Base-by-base conservation (phyloP, 2,797 vertebrate species). In the Crocodylus rhombifer region DNA sequence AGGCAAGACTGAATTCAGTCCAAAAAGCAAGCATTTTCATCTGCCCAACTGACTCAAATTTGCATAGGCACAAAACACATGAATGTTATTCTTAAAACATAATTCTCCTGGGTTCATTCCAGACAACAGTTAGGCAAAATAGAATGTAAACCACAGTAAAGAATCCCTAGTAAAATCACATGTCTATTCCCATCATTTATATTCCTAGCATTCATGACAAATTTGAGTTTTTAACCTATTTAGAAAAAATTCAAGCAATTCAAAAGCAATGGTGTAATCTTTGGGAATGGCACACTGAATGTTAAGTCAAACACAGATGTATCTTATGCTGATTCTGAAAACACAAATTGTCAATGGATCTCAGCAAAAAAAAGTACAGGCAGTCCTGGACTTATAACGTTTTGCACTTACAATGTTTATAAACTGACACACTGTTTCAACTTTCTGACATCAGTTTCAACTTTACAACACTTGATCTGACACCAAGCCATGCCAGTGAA, bases 311-410 rank as follows among this genome's bases (percentile, higher is more conserved):
- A 88, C 26, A 88, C 17, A 89, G n/a, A 92, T 56, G 71, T 10
- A 69, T 92, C 74, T 33, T 77, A 42, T 4, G 69, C 86, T 55
- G 87, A 92, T 12, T 86, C 92, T 63, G 33, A 89, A 86, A 97
- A 87, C 62, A 96, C 21, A 86, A 85, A 87, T 16, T 51, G 86
- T 23, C 86, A 86, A 77, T 23, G 64, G 42, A 86, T 81, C 63
- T 81, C 30, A 62, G n/a, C 0, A 1, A 95, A 64, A 42, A 30
- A 91, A 91, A 82, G 36, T 61, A 51, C 42, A 51, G 42, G 42
- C 42, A 51, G 42, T 51, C 42, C 42, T 51, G 42, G 42, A 51
- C 42, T 51, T 51, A 51, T 9, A 51, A 51, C 9, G 42, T 51
- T 51, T 51, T 9, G 10, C 42, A 51, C 42, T 51, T 51, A 51